Base-by-base conservation (phyloP, 2,113 vertebrate species). In the Motacilla alba region DNA sequence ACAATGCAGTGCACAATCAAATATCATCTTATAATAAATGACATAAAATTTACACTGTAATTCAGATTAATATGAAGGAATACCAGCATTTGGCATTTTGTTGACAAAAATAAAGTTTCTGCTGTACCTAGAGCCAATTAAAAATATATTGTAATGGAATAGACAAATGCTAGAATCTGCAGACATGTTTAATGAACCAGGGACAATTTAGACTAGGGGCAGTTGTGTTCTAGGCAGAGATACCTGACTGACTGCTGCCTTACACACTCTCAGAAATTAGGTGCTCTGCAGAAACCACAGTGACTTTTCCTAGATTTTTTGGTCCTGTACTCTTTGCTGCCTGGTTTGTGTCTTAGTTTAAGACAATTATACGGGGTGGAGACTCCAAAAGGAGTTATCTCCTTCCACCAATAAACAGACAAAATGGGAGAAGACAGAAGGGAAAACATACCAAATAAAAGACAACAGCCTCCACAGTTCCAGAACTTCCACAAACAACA, bases 381-480 rank as follows among this genome's bases (percentile, higher is more conserved):
- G 24, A 49, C 8, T 30, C 43, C 23, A 75, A 75, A 66, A 66
- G 20, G 1, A 24, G 20, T n/a, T 41, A 63, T 41, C 52, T 18
- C 21, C 52, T 67, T 76, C 49, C 44, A 59, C 31, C 62, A 59
- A 15, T 43, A 53, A 50, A n/a, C 13, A 76, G 26, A 76, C 26
- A 86, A 58, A 75, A 76, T 31, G 26, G 26, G 13, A 76, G 44
- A 67, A 58, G 17, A 9, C 4, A 35, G 9, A 30, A 67, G 26
- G 7, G 31, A 43, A 76, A 37, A 46, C 44, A 14, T 5, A 50
- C 11, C 16, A 76, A n/a, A 33, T 44, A 44, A 37, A 27, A 86
- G 6, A 2, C 13, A 43, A 26, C 46, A 52, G 33, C 26, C 11
- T 52, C 53, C 0, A 0, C 0, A 0, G 26, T 59, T 52, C 26